Evolutionary conservation across 2,888 invertebrate genomes (phyloP), one percentile per base, ranked within the genome.

Genomic region (Leuctra nigra): DNA sequence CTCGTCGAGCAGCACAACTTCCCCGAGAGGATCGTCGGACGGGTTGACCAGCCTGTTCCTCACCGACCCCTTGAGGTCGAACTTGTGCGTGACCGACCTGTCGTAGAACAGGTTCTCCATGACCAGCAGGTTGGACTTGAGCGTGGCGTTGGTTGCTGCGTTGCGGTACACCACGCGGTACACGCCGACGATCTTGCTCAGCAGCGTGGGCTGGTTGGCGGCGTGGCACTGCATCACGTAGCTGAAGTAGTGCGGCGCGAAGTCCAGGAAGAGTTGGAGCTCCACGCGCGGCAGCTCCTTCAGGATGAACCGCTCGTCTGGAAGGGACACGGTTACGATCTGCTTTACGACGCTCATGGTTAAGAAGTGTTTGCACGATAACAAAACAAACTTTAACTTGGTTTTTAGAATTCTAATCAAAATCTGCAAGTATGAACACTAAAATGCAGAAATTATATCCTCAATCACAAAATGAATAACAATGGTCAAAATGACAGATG

Each of bases 71-170:
- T 99, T 99, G 61, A 99, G 77, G 76, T 99, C 99, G 77, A 93
- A 99, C 65, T 91, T 86, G 67, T 82, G 80, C 1, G 79, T 74
- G 25, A 81, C 75, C 61, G 80, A 80, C 59, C 87, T 77, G 57
- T 82, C 82, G 68, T 96, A 97, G 77, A 98, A 98, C 57, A 99
- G 78, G 77, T 99, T 96, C 75, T 99, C 98, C 90, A 98, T 93
- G 2, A 98, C 94, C 22, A 99, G 77, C 53, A 95, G 79, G 66
- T 91, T 89, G 68, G 77, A 77, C 63, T 55, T 63, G 60, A 39
- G 60, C 59, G 72, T 73, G 56, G 70, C 80, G 75, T 70, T 82
- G 62, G 70, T 82, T 64, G 63, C 74, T 64, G 64, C 77, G 74
- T 72, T 83, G 65, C 80, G 80, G 61, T 80, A 80, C 52, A 77